These are phyloP conservation scores for Silurus aristotelis DNA, from an alignment of 2,797 vertebrate species.

Conservation along the genomic window DNA sequence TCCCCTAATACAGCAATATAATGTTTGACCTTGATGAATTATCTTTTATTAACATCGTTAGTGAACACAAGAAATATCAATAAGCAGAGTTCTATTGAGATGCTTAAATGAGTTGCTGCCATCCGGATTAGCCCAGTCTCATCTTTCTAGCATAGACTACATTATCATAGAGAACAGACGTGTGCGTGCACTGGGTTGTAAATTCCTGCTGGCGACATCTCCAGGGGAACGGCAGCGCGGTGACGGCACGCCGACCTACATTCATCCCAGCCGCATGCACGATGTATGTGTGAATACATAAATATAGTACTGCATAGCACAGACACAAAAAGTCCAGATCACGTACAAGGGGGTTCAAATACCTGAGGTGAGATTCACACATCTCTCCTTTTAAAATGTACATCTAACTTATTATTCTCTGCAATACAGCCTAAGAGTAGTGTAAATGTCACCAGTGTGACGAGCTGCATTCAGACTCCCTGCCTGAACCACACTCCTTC, in stretches of 20 bases:
- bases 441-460: background rate
- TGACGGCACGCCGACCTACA: slow-evolving; percentile 76
- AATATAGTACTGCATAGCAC: slow-evolving; percentile 27
- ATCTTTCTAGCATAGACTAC: slow-evolving; percentile 68
- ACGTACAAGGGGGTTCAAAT: slow-evolving; percentile 1
- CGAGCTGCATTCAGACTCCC: background rate
- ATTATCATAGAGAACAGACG: slow-evolving; percentile 77
- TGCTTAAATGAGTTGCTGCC: slow-evolving; percentile 75
- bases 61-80: too few species aligned
- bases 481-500: slow-evolving; percentile 12
- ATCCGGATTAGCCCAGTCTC: slow-evolving; percentile 74
- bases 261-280: slow-evolving; percentile 65
- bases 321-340: slow-evolving; percentile 30
- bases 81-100: slow-evolving; percentile 75
- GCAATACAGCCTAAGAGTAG: background rate
- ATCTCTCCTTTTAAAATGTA: slow-evolving; percentile 27
- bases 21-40: slow-evolving; percentile 78
- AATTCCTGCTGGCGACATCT: slow-evolving; percentile 76
- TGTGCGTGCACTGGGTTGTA: slow-evolving; percentile 72
- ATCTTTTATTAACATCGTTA: slow-evolving; percentile 76
- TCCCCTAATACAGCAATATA: slow-evolving; percentile 60
- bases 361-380: slow-evolving; percentile 22
- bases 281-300: slow-evolving; percentile 33
- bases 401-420: slow-evolving; percentile 28
- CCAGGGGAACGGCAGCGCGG: slow-evolving; percentile 70